These are phyloP conservation scores for Nemotelus pantherinus DNA, from an alignment of 2,888 invertebrate genomes.

Conservation along the genomic window DNA sequence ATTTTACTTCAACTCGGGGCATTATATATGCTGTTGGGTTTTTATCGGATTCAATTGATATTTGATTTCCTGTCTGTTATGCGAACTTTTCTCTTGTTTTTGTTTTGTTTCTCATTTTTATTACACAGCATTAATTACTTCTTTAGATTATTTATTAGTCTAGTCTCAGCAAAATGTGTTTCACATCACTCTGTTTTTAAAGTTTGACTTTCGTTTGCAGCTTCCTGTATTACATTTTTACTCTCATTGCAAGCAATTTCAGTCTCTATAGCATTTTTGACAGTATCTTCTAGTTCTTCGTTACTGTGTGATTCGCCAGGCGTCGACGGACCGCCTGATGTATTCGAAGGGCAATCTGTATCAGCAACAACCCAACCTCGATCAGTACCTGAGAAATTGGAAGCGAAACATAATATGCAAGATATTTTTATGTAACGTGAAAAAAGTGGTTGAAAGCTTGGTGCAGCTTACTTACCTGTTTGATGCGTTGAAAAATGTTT, in stretches of 20 bases:
- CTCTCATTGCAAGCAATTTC: constrained; percentile 43
- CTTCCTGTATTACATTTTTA: constrained; percentile 32
- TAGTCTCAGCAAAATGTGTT: constrained; percentile 23
- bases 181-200: constrained; percentile 31
- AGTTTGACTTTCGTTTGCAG: constrained; percentile 35
- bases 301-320: constrained; percentile 46
- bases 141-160: constrained; percentile 29
- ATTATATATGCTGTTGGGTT: too few relatives aligned
- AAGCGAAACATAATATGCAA: constrained; percentile 32
- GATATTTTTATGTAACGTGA: constrained; percentile 6
- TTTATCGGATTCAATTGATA: too few relatives aligned
- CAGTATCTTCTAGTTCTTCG: constrained; percentile 32
- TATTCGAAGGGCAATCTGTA: constrained; percentile 48
- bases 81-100: constrained; percentile 2
- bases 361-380: constrained; percentile 54
- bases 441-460: neutral
- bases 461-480: constrained; percentile 42
- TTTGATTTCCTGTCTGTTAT: neutral
- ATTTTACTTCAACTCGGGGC: neutral
- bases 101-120: constrained; percentile 2
- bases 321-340: constrained; percentile 48
- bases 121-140: constrained; percentile 31
- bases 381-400: constrained; percentile 49
- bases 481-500: constrained; percentile 60
- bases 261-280: constrained; percentile 42